Percentiles rank a stretch among this genome's conserved stretches.
These are phyloP conservation scores for Potorous gilbertii DNA, from an alignment of 2,797 vertebrate species.

Conservation along the genomic window DNA sequence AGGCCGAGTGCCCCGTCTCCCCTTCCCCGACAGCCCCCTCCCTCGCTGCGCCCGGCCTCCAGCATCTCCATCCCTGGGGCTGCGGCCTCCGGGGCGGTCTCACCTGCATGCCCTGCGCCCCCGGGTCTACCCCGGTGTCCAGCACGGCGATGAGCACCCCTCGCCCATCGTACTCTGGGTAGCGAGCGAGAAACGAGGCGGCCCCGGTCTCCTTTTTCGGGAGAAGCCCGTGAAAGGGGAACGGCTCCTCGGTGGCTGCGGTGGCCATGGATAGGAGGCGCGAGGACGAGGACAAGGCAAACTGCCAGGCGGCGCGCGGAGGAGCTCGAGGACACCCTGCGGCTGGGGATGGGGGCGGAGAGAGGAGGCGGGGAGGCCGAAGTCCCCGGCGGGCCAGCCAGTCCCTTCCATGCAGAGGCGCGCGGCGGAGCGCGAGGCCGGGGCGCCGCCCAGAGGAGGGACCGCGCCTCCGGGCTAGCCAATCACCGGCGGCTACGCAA, in stretches of 20 bases:
- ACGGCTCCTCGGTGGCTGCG: slow-evolving; percentile 91
- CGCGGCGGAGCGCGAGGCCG: neutral
- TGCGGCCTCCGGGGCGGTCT: slow-evolving; percentile 59
- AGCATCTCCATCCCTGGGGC: slow-evolving; percentile 75
- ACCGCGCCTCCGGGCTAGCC: neutral
- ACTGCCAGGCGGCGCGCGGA: slow-evolving; percentile 27
- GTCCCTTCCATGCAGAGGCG: slow-evolving; percentile 17
- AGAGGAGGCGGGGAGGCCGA: neutral
- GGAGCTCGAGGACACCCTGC: neutral
- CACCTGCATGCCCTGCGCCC: slow-evolving; percentile 98
- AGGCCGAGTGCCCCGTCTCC: neutral
- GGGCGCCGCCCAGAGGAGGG: neutral
- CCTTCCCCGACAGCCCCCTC: neutral
- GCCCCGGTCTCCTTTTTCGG: slow-evolving; percentile 98
- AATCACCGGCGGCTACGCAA: neutral
- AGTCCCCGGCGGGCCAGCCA: slow-evolving; percentile 23
- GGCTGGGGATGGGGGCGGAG: slow-evolving; percentile 6
- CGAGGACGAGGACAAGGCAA: slow-evolving; percentile 26
- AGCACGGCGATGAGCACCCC: slow-evolving; percentile 94
- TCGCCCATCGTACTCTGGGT: slow-evolving; percentile 95
- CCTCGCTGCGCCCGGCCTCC: slow-evolving; percentile 6
- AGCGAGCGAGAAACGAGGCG: slow-evolving; percentile 92
- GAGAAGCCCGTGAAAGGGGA: slow-evolving; percentile 96
- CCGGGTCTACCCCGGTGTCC: slow-evolving; percentile 98
- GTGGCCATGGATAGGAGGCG: slow-evolving; percentile 90